Conservation (phyloP, 1,140 invertebrate species). For the Drosophila bipectinata region DNA sequence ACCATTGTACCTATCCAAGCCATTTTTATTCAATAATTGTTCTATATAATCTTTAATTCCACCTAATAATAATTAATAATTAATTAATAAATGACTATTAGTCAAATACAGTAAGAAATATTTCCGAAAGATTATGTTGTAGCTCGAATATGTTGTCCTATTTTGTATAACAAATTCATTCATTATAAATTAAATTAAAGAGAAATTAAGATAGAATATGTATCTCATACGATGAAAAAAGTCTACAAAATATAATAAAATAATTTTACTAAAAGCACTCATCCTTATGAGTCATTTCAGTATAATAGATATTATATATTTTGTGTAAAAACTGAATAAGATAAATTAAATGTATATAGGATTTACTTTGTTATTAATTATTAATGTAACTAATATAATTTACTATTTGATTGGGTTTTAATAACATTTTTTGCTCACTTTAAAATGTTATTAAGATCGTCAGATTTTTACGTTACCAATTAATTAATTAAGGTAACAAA, state of each 20-base stretch:
- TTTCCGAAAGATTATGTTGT: too few relatives aligned
- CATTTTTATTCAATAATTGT: too few relatives aligned
- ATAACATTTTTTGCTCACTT: constrained; percentile 77
- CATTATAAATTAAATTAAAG: too few relatives aligned
- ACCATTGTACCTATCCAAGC: too few relatives aligned
- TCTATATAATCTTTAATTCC: too few relatives aligned
- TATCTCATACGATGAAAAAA: not conserved
- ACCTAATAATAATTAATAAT: too few relatives aligned
- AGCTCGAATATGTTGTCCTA: too few relatives aligned
- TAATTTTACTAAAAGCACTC: not conserved
- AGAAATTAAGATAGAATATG: not conserved
- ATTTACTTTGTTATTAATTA: not conserved
- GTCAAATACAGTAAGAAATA: too few relatives aligned
- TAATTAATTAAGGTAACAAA: not conserved
- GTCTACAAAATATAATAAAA: not conserved
- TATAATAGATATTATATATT: not conserved
- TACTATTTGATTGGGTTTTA: constrained; percentile 13
- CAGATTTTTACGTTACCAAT: not conserved
- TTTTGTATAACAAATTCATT: too few relatives aligned
- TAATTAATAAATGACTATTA: too few relatives aligned
- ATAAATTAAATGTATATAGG: not conserved
- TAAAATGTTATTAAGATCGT: constrained; percentile 57
- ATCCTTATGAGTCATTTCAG: too few relatives aligned
- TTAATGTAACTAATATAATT: not conserved
- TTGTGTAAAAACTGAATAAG: not conserved